Percentiles rank a stretch among this genome's conserved stretches.
phyloP scores from a whole-genome alignment of 35 echinoderm and acorn worm genomes.

The Stichopus chloronotus region DNA sequence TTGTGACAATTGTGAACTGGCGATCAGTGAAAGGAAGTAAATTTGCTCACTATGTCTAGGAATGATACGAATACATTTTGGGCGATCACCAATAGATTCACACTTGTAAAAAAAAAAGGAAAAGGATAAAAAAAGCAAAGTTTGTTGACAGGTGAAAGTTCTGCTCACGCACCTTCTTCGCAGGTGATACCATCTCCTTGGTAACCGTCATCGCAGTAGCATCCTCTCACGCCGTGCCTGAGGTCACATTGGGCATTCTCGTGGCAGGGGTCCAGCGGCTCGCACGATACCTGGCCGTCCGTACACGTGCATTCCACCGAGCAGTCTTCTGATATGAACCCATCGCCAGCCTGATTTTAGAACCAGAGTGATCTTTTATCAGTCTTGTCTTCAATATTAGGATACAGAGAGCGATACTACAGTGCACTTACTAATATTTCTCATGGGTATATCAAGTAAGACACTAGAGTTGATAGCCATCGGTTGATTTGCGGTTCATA shows the following conservation, averaged over 20 bases:
- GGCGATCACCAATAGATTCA: too few relatives aligned
- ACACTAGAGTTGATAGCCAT: too few relatives aligned
- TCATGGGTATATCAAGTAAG: too few relatives aligned
- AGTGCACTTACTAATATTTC: too few relatives aligned
- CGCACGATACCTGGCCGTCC: background rate
- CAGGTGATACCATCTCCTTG: conserved; percentile 62
- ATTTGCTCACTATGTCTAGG: too few relatives aligned
- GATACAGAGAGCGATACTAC: conserved; percentile 57
- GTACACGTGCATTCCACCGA: conserved; percentile 22
- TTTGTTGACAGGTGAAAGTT: background rate
- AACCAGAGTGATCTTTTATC: background rate
- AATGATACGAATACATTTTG: too few relatives aligned
- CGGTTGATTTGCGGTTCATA: conserved; percentile 47
- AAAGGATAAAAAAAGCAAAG: too few relatives aligned
- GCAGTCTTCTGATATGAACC: conserved; percentile 25
- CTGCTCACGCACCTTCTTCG: conserved; percentile 38
- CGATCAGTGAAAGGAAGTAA: too few relatives aligned
- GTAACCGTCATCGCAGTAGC: conserved; percentile 56
- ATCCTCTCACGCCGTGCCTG: conserved; percentile 34
- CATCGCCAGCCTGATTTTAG: conserved; percentile 36
- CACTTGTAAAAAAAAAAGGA: too few relatives aligned
- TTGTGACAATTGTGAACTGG: too few relatives aligned
- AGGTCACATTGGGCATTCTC: conserved; percentile 44
- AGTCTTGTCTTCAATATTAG: background rate
- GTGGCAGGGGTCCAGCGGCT: background rate